Evolutionary conservation across 2,113 vertebrate species (phyloP), one percentile per base, ranked within the genome.

Genomic region (Clarias batrachus): DNA sequence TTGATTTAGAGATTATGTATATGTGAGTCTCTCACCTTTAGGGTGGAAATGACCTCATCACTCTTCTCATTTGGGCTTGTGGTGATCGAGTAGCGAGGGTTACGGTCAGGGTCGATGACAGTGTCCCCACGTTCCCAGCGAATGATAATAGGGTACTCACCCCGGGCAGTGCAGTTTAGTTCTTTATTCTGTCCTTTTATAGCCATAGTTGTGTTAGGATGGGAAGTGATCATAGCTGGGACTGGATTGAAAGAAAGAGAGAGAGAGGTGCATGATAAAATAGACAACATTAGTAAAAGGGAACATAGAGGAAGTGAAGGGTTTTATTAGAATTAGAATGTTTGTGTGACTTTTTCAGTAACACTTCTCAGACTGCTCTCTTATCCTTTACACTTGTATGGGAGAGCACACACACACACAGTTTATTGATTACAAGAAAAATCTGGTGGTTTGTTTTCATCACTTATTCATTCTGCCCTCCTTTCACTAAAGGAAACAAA

Each of bases 111-210:
- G 93, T 99, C 98, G 21, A 99, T 99, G 90, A 99, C 97, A 0
- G 97, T 99, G 95, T 99, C 98, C 0, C 97, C 98, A 85, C 97
- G 97, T 92, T 99, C 98, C 98, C 98, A 99, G 93, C 98, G 98
- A 91, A 99, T 99, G 91, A 99, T 99, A 95, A 99, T 99, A 88
- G 98, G 98, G 85, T 97, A 94, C 92, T 99, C 98, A 0, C 98
- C 98, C 16, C 98, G 95, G 0, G 98, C 98, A 0, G 97, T 99
- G 95, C 98, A 99, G 94, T 99, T 98, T 91, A 99, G 93, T 93
- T 99, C 98, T 94, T 99, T 99, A 70, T 96, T 92, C 77, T 99
- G 97, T 12, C 97, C 97, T 93, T 99, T 99, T 94, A 98, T 99
- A 89, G 98, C 98, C 25, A 99, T 98, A 76, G 98, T 99, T 84